Evolutionary conservation across 2,797 vertebrate genomes (phyloP).

Genomic region (Cetoscarus ocellatus): DNA sequence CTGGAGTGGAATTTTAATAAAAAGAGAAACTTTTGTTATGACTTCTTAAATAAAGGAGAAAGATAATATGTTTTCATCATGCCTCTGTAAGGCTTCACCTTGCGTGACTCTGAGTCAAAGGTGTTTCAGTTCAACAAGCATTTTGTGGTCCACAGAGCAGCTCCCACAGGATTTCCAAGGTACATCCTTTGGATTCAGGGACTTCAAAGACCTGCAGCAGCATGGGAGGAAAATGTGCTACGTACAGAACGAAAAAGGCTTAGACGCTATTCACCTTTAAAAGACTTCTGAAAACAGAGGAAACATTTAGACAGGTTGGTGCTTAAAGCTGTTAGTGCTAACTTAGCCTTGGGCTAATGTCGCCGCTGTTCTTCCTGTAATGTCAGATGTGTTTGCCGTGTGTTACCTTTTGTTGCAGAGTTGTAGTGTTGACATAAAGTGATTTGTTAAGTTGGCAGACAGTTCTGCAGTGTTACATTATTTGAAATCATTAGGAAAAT

Average conservation of each 20-base stretch:
- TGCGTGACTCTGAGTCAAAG: slow-evolving; percentile 4
- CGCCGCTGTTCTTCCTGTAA: not conserved
- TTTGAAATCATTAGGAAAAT: not conserved
- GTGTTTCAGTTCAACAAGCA: slow-evolving; percentile 13
- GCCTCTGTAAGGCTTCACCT: slow-evolving; percentile 2
- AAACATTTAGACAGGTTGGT: slow-evolving; percentile 5
- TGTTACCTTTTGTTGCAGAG: slow-evolving; percentile 5
- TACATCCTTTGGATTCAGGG: slow-evolving; percentile 22
- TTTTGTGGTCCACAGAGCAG: not conserved
- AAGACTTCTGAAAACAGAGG: slow-evolving; percentile 11
- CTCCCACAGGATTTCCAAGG: slow-evolving; percentile 22
- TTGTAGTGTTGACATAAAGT: not conserved
- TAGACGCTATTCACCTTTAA: slow-evolving; percentile 17
- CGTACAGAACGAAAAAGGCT: slow-evolving; percentile 5
- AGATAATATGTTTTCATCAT: not conserved
- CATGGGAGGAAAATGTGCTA: not conserved
- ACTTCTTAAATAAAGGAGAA: not conserved
- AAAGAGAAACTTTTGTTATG: not conserved
- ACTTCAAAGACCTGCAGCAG: slow-evolving; percentile 11
- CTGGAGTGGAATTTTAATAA: not conserved
- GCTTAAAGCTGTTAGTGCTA: slow-evolving; percentile 18
- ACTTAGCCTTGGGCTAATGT: slow-evolving; percentile 18
- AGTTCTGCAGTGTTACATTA: not conserved
- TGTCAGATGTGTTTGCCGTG: slow-evolving; percentile 8
- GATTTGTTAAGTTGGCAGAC: slow-evolving; percentile 1